These are phyloP conservation scores for Myotis daubentonii DNA, from an alignment of 2,797 vertebrate species.

Conservation along the genomic window DNA sequence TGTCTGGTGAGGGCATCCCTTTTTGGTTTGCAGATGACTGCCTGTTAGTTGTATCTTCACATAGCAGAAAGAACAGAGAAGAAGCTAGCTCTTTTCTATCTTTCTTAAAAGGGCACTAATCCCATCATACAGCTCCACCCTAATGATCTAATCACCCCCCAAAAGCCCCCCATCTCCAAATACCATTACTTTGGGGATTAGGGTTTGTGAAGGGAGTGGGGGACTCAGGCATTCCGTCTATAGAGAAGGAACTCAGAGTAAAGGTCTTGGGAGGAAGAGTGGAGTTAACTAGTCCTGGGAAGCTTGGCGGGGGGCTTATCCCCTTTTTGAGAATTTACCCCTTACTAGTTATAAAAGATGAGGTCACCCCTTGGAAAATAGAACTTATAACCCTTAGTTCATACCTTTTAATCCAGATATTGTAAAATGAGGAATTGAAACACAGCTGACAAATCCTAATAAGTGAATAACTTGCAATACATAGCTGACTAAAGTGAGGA, in stretches of 20 bases:
- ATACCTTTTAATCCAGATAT: neutral
- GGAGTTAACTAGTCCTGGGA: neutral
- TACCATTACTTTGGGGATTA: neutral
- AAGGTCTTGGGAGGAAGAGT: neutral
- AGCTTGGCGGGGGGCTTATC: neutral
- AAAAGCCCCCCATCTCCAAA: neutral
- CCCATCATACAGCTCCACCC: neutral
- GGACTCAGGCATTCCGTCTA: neutral
- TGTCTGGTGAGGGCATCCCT: neutral
- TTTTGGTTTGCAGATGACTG: neutral
- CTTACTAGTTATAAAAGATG: neutral
- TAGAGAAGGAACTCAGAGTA: neutral
- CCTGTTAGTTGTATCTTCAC: neutral
- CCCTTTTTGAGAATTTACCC: neutral
- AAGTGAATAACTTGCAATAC: neutral
- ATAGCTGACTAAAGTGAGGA: neutral
- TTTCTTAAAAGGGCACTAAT: neutral
- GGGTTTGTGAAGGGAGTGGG: neutral
- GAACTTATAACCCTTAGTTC: neutral
- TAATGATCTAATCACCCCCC: neutral
- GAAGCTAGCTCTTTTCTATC: neutral
- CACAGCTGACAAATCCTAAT: neutral
- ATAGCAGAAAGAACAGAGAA: neutral
- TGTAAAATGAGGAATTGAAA: neutral
- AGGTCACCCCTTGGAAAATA: neutral